Conservation (phyloP, 2,888 invertebrate species). For the Lamellibrachia columna region DNA sequence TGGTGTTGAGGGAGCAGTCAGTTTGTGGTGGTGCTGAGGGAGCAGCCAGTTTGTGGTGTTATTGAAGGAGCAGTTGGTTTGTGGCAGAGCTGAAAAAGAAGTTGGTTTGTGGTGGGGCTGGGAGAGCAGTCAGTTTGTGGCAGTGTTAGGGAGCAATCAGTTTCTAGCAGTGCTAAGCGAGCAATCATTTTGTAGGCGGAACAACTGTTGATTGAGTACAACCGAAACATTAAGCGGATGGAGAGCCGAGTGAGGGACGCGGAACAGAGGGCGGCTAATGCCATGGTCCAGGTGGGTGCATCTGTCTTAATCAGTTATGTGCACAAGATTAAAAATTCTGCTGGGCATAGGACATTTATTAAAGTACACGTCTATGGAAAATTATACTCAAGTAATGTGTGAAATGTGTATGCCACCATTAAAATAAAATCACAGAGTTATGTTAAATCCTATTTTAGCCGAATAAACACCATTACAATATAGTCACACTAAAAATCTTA, state of each 20-base stretch:
- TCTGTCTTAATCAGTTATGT: too few species aligned
- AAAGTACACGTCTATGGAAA: too few species aligned
- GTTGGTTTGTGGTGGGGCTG: not conserved
- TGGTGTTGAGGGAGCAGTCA: not conserved
- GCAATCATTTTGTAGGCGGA: slow-evolving; percentile 51
- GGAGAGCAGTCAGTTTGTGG: not conserved
- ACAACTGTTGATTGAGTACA: slow-evolving; percentile 58
- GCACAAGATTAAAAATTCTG: too few species aligned
- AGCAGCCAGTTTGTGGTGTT: not conserved
- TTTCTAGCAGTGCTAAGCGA: not conserved
- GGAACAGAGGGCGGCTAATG: slow-evolving; percentile 53
- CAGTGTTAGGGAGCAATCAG: not conserved
- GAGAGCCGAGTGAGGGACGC: slow-evolving; percentile 59
- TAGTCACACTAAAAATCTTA: too few species aligned
- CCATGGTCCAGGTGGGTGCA: slow-evolving; percentile 49
- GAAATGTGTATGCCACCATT: too few species aligned
- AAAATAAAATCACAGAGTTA: too few species aligned
- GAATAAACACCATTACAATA: too few species aligned
- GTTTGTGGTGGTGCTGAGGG: not conserved
- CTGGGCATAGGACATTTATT: too few species aligned
- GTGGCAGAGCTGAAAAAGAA: not conserved
- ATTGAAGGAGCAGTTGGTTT: slow-evolving; percentile 17
- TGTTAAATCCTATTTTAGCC: too few species aligned
- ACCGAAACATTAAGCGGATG: slow-evolving; percentile 55
- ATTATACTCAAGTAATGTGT: too few species aligned